phyloP scores from a whole-genome alignment of 2,888 invertebrate species.

The Ophion ellenae region DNA sequence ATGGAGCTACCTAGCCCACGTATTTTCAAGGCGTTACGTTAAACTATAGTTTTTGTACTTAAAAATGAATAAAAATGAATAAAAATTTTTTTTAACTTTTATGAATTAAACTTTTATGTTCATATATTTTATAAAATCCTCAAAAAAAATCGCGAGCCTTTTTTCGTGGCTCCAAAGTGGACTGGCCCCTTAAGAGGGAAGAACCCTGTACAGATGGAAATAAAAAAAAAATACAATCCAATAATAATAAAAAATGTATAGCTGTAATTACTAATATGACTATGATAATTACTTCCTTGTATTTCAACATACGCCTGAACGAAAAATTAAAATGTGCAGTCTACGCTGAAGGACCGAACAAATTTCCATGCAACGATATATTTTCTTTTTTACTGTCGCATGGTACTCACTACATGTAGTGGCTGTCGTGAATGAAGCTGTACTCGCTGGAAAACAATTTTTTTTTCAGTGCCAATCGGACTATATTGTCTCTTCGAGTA shows the following conservation, averaged over 20 bases:
- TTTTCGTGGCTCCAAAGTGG: too few relatives aligned
- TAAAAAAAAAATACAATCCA: not conserved
- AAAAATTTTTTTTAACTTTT: too few relatives aligned
- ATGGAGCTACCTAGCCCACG: too few relatives aligned
- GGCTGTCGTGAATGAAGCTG: conserved; percentile 84
- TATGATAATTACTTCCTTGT: not conserved
- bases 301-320: not conserved
- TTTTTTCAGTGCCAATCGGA: conserved; percentile 44
- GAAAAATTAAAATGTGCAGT: not conserved
- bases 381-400: conserved; percentile 55
- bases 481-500: not conserved
- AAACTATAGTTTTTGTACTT: too few relatives aligned
- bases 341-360: not conserved
- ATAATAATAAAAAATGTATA: not conserved
- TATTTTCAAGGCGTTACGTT: too few relatives aligned
- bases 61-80: too few relatives aligned
- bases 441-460: conserved; percentile 80
- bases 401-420: conserved; percentile 83
- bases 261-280: not conserved
- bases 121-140: too few relatives aligned
- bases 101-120: too few relatives aligned
- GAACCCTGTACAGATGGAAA: too few relatives aligned
- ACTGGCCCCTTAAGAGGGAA: too few relatives aligned
- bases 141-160: too few relatives aligned
- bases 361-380: conserved; percentile 65